phyloP scores from a whole-genome alignment of 2,113 vertebrate species.

The Reinhardtius hippoglossoides region DNA sequence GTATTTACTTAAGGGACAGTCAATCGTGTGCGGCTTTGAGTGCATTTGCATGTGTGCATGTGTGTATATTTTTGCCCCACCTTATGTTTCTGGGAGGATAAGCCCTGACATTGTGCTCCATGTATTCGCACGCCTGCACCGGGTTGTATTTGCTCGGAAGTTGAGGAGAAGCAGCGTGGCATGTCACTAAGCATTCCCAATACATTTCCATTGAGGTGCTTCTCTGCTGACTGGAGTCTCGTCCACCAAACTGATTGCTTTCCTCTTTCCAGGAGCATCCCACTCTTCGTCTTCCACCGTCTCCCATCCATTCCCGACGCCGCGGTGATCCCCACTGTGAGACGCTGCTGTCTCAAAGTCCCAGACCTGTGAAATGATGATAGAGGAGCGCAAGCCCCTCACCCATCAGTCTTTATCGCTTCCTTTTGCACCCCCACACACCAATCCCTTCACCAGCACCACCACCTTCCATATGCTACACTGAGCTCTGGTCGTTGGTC shows the following conservation, averaged over 20 bases:
- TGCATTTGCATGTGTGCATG: conserved; percentile 9
- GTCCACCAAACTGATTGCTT: conserved; percentile 58
- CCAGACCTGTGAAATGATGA: conserved; percentile 82
- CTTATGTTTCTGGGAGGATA: conserved; percentile 35
- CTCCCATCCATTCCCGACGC: conserved; percentile 67
- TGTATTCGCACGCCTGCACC: conserved; percentile 8
- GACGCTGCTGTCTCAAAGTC: conserved; percentile 67
- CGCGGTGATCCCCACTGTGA: conserved; percentile 70
- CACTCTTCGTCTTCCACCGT: conserved; percentile 60
- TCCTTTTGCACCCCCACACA: conserved; percentile 27
- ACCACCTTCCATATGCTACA: conserved; percentile 48
- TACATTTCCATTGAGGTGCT: conserved; percentile 51
- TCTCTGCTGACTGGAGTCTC: conserved; percentile 35
- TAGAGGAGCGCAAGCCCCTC: conserved; percentile 73
- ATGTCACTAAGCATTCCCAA: conserved; percentile 39
- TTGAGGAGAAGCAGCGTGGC: conserved; percentile 21
- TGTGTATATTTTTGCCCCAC: conserved; percentile 21
- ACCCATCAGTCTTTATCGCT: conserved; percentile 82
- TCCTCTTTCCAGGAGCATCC: conserved; percentile 58
- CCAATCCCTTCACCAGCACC: conserved; percentile 12
- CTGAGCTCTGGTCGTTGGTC: conserved; percentile 63
- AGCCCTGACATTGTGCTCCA: conserved; percentile 21
- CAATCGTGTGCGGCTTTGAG: conserved; percentile 22
- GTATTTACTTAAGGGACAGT: conserved; percentile 27
- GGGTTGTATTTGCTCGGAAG: conserved; percentile 52